Conservation (phyloP, 1,140 invertebrate genomes). For the Mactra quadrangularis region DNA sequence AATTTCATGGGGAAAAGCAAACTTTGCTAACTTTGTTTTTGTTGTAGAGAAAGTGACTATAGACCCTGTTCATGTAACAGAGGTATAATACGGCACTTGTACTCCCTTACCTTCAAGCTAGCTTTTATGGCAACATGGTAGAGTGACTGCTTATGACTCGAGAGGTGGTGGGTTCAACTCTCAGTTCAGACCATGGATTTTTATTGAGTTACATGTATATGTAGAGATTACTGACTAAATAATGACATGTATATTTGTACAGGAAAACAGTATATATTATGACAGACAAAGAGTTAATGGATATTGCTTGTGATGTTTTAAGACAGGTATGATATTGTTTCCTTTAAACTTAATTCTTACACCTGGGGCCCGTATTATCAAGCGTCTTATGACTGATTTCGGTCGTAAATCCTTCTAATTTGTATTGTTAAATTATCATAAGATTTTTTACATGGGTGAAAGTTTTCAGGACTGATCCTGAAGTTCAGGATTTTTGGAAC, state of each 20-base stretch:
- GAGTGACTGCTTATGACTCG: no score
- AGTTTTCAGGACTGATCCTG: not conserved
- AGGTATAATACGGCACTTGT: no score
- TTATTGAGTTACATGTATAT: no score
- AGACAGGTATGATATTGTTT: conserved; percentile 64
- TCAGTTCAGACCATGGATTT: no score
- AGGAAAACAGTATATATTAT: conserved; percentile 68
- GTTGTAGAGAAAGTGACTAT: no score
- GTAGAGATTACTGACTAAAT: no score
- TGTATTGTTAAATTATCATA: not conserved
- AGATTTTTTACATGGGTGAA: not conserved
- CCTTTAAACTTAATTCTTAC: not conserved
- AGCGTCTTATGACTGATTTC: not conserved
- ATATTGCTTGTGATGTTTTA: conserved; percentile 62
- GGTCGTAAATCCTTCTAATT: not conserved
- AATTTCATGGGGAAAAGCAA: no score
- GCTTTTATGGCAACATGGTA: no score
- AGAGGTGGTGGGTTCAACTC: no score
- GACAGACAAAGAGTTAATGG: conserved; percentile 68
- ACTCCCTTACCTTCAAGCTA: no score
- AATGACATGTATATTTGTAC: not conserved
- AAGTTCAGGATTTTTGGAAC: not conserved
- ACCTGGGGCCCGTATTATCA: not conserved
- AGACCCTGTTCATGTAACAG: no score
- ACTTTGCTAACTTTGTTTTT: no score